Evolutionary conservation across 2,113 vertebrate species (phyloP).

Genomic region (Aix galericulata): DNA sequence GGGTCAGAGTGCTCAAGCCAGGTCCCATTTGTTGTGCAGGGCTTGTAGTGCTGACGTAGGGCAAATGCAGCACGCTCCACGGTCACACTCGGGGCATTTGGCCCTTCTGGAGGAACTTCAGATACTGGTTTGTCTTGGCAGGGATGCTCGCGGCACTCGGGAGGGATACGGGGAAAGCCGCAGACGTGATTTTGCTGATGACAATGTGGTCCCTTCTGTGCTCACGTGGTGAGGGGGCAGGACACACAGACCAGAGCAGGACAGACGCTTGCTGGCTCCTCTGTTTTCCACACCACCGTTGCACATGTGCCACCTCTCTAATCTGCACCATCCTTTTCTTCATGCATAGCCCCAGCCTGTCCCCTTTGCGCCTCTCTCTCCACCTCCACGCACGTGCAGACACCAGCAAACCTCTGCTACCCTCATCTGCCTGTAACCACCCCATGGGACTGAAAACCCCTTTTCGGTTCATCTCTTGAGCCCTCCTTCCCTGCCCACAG

Average conservation of each 20-base stretch:
- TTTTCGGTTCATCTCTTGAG: background rate
- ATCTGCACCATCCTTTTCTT: background rate
- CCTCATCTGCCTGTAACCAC: background rate
- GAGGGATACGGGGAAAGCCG: background rate
- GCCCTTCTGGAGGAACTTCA: background rate
- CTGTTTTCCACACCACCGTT: accelerated
- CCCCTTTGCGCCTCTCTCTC: background rate
- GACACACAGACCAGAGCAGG: background rate
- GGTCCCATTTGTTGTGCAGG: background rate
- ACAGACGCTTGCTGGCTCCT: background rate
- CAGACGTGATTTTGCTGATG: background rate
- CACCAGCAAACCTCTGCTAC: background rate
- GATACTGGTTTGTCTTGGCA: constrained; percentile 1
- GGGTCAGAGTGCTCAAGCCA: background rate
- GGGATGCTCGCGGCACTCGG: background rate
- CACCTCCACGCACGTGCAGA: background rate
- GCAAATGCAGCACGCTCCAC: background rate
- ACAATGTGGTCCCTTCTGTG: background rate
- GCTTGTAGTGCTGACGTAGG: too few relatives aligned
- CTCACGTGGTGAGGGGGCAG: background rate
- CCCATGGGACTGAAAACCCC: background rate
- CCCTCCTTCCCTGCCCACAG: background rate
- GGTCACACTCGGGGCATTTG: background rate
- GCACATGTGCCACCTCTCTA: background rate
- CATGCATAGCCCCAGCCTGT: background rate